These are phyloP conservation scores for Chamaetylas fuelleborni DNA, from an alignment of 2,113 vertebrate genomes.

Conservation along the genomic window DNA sequence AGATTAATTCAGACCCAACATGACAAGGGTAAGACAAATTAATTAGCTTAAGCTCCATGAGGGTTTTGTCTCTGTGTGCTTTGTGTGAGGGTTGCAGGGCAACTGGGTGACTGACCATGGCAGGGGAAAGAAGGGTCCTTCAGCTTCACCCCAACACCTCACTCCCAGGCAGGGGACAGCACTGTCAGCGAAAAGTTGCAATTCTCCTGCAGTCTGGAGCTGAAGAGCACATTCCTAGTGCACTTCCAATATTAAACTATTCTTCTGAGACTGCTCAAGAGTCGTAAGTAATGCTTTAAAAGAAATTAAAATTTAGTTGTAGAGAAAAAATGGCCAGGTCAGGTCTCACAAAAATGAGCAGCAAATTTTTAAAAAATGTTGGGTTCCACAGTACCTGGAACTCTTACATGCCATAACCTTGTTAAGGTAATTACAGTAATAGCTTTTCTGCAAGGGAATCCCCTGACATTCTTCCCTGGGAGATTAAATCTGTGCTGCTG, in stretches of 20 bases:
- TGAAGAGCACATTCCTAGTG: not conserved
- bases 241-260: not conserved
- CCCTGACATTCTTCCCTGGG: not conserved
- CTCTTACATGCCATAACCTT: not conserved
- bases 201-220: not conserved
- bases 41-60: not conserved
- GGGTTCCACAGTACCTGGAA: not conserved
- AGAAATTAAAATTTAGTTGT: not conserved
- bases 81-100: not conserved
- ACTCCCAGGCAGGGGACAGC: not conserved
- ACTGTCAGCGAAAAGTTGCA: not conserved
- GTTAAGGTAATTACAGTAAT: not conserved
- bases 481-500: not conserved
- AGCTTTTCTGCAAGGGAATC: slow-evolving; percentile 17
- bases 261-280: not conserved
- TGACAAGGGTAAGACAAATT: not conserved
- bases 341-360: not conserved
- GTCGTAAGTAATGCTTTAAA: not conserved
- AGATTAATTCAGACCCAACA: not conserved
- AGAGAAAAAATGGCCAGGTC: not conserved
- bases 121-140: not conserved
- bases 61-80: not conserved
- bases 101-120: not conserved
- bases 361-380: not conserved
- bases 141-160: not conserved